A percentile compares a stretch with the other conserved stretches of the same genome.
Conservation (phyloP, 2,888 invertebrate genomes). For the Dryobotodes eremita region DNA sequence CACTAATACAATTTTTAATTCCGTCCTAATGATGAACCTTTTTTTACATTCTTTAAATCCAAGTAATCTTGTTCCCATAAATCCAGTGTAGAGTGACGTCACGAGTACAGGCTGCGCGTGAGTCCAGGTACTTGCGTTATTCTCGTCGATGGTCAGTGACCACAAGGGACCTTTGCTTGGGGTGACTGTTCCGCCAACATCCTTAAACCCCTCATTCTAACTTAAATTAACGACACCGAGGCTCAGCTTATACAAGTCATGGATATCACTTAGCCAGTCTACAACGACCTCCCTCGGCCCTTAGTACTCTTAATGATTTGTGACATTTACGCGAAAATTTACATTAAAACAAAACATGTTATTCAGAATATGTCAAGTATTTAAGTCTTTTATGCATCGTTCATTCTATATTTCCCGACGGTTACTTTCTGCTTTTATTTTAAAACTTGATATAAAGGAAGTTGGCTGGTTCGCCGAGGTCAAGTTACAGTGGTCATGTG, state of each 20-base stretch:
- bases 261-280: conserved; percentile 70
- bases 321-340: conserved; percentile 36
- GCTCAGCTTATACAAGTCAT: conserved; percentile 74
- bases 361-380: conserved; percentile 20
- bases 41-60: conserved; percentile 58
- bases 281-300: conserved; percentile 73
- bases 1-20: conserved; percentile 55
- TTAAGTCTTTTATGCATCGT: conserved; percentile 31
- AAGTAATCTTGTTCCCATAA: conserved; percentile 71
- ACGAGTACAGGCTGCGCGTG: conserved; percentile 76
- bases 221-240: conserved; percentile 56
- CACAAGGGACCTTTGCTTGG: conserved; percentile 88
- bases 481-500: conserved; percentile 75
- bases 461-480: conserved; percentile 75
- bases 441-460: conserved; percentile 79
- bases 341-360: conserved; percentile 31
- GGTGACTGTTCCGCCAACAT: conserved; percentile 87
- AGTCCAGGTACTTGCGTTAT: conserved; percentile 86
- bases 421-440: conserved; percentile 66
- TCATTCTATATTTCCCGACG: conserved; percentile 46
- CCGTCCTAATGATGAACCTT: conserved; percentile 47
- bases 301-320: conserved; percentile 70
- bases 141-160: conserved; percentile 89
- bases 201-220: conserved; percentile 69
- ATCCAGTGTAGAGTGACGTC: conserved; percentile 81